Conservation (phyloP, 37 sponge, comb jelly and placozoan genomes). For the Chondrosia reniformis region DNA sequence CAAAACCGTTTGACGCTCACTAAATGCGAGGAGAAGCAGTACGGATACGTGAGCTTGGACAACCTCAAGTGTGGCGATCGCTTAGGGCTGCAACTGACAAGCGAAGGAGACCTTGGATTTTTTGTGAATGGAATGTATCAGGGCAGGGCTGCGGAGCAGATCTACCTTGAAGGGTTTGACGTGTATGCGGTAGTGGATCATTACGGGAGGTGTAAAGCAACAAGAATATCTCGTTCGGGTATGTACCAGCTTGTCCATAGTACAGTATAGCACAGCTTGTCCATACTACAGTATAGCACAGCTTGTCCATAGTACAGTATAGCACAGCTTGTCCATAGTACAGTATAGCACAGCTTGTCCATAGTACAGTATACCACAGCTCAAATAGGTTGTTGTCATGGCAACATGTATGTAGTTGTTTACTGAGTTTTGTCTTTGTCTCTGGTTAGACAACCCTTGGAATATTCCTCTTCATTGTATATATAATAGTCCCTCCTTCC, state of each 20-base stretch:
- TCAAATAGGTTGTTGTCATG: too few species aligned
- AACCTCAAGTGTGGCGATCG: conserved; percentile 52
- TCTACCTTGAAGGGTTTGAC: conserved; percentile 45
- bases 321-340: too few species aligned
- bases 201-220: conserved; percentile 78
- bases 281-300: too few species aligned
- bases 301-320: too few species aligned
- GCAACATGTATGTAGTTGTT: too few species aligned
- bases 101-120: conserved; percentile 59
- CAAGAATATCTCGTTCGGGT: conserved; percentile 73
- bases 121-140: conserved; percentile 65
- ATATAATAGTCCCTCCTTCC: too few species aligned
- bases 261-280: not conserved
- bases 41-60: conserved; percentile 58
- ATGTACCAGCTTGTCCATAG: not conserved
- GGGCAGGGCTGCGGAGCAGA: conserved; percentile 52
- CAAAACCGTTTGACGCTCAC: conserved; percentile 39
- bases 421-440: too few species aligned
- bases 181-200: conserved; percentile 83
- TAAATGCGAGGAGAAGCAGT: conserved; percentile 22
- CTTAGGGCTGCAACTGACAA: conserved; percentile 52
- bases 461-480: too few species aligned
- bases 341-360: too few species aligned
- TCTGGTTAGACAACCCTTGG: too few species aligned
- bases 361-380: too few species aligned